Evolutionary conservation across 1,140 invertebrate genomes (phyloP).

Genomic region (Drosophila ercepeae): DNA sequence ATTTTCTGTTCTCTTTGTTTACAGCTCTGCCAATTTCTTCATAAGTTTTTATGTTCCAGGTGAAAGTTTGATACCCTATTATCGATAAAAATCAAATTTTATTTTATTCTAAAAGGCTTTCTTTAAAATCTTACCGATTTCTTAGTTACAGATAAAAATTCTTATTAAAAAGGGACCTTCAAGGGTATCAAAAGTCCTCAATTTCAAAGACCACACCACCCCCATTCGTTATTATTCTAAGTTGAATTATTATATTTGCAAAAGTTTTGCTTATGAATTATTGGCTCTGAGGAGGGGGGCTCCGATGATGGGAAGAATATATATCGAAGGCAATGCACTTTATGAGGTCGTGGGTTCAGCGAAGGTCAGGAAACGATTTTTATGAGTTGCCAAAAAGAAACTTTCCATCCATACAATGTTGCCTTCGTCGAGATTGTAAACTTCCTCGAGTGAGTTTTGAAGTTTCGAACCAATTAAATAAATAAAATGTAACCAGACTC

Average conservation of each 20-base stretch:
- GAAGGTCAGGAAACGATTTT: constrained; percentile 38
- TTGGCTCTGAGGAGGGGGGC: constrained; percentile 23
- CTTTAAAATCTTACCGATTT: no score
- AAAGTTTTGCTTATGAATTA: constrained; percentile 78
- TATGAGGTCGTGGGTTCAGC: constrained; percentile 34
- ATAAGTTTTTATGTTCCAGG: background rate
- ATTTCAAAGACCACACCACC: background rate
- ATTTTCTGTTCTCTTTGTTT: constrained; percentile 32
- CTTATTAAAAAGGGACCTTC: constrained; percentile 8
- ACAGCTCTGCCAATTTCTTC: background rate
- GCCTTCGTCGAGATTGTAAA: background rate
- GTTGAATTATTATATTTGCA: constrained; percentile 76
- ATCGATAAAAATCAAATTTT: no score
- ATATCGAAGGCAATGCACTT: constrained; percentile 56
- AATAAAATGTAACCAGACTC: constrained; percentile 9
- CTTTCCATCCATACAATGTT: constrained; percentile 1
- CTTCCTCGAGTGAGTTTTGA: background rate
- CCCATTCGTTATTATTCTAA: constrained; percentile 41
- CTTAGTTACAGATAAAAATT: no score
- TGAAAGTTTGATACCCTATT: background rate
- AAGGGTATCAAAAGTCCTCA: background rate
- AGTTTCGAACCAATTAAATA: constrained; percentile 17
- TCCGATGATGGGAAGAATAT: background rate
- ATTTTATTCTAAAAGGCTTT: background rate
- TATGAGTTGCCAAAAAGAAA: constrained; percentile 9